phyloP scores from a whole-genome alignment of 2,888 invertebrate species.

The Gortyna flavago region DNA sequence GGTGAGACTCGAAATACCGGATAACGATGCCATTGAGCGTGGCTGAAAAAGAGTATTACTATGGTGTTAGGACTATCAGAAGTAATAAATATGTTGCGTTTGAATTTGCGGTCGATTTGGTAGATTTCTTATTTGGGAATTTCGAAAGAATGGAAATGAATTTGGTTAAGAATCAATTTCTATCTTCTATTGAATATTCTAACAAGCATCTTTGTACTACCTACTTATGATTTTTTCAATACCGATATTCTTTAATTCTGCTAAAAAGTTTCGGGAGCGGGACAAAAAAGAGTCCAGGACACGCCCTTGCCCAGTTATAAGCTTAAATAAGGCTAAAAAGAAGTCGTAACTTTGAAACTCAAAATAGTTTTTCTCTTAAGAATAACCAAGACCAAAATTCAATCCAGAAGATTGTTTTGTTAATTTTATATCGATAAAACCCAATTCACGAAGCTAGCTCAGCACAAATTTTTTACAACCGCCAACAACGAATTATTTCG shows the following conservation, averaged over 20 bases:
- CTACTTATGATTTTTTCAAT: not conserved
- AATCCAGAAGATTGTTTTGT: not conserved
- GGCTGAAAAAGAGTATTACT: constrained; percentile 19
- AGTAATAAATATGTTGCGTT: constrained; percentile 1
- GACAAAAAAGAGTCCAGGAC: too few relatives aligned
- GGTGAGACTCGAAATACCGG: constrained; percentile 38
- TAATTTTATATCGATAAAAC: not conserved
- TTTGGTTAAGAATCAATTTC: not conserved
- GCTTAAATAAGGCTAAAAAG: not conserved
- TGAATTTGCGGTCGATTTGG: constrained; percentile 3
- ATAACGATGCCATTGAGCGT: constrained; percentile 48
- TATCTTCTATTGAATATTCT: not conserved
- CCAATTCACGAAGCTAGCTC: not conserved
- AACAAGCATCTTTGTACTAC: not conserved
- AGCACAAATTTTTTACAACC: constrained; percentile 23
- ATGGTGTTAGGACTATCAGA: constrained; percentile 13
- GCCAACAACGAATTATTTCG: constrained; percentile 42
- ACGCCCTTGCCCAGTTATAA: not conserved
- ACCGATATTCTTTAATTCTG: not conserved
- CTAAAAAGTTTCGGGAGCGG: not conserved
- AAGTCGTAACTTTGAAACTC: not conserved
- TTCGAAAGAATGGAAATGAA: not conserved
- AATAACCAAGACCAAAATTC: not conserved
- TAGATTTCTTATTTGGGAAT: not conserved
- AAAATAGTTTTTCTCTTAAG: not conserved